A percentile compares a stretch with the other conserved stretches of the same genome.
Conservation (phyloP, 1,140 invertebrate species). For the Cherax destructor region DNA sequence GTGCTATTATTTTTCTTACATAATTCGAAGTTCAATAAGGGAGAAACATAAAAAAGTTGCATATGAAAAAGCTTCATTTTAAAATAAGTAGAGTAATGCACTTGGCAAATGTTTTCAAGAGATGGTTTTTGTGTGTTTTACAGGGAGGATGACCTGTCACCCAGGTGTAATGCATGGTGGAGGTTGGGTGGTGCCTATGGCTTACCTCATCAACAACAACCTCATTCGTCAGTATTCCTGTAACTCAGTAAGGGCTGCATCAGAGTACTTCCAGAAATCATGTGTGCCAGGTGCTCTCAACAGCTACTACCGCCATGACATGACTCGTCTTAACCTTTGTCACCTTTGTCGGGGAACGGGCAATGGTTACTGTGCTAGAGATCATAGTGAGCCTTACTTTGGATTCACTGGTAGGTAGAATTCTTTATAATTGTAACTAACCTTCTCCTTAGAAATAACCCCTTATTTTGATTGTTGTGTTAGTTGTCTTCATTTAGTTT, state of each 20-base stretch:
- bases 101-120: no score
- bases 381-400: conserved; percentile 92
- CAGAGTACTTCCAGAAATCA: conserved; percentile 94
- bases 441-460: no score
- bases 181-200: conserved; percentile 96
- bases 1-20: no score
- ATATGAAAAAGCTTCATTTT: no score
- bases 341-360: conserved; percentile 94
- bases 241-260: conserved; percentile 90
- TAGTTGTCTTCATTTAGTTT: no score
- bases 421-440: no score
- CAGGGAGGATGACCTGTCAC: conserved; percentile 86
- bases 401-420: conserved; percentile 83
- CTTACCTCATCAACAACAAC: conserved; percentile 93
- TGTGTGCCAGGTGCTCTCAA: conserved; percentile 92
- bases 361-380: conserved; percentile 86
- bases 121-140: conserved; percentile 61
- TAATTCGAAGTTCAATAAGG: no score
- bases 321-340: conserved; percentile 93
- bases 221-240: conserved; percentile 95
- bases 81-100: no score
- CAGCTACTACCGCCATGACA: conserved; percentile 86
- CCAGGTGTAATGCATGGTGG: conserved; percentile 93
- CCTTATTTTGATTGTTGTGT: no score
- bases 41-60: no score